Evolutionary conservation across 2,888 invertebrate genomes (phyloP).

Genomic region (Himalopsyche kuldschensis): DNA sequence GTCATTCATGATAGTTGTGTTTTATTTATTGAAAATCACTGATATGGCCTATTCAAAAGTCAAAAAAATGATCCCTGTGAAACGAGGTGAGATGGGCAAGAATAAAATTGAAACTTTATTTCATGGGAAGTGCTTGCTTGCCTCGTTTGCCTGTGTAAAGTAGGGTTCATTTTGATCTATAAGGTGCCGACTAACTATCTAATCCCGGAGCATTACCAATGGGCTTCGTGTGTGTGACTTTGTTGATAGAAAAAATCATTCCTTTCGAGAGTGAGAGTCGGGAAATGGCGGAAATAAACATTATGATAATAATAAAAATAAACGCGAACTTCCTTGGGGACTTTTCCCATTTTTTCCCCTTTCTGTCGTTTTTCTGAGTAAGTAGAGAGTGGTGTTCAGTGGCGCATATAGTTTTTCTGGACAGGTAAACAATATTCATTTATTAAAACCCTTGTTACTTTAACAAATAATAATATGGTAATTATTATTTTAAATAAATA

Average conservation of each 20-base stretch:
- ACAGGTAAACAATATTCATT: background rate
- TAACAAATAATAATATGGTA: too few species aligned
- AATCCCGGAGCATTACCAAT: background rate
- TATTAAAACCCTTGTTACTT: too few species aligned
- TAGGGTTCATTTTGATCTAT: background rate
- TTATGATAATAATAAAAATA: constrained; percentile 30
- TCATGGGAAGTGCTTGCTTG: too few species aligned
- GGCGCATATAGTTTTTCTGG: background rate
- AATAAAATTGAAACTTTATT: too few species aligned
- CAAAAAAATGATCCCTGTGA: too few species aligned
- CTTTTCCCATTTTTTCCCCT: background rate
- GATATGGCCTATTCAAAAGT: too few species aligned
- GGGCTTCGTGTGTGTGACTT: background rate
- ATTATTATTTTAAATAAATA: too few species aligned
- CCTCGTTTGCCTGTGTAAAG: too few species aligned
- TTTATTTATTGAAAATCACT: too few species aligned
- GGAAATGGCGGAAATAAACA: constrained; percentile 23
- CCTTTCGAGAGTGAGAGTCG: constrained; percentile 14
- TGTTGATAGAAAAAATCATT: background rate
- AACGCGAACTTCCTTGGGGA: constrained; percentile 7
- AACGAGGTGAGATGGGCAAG: too few species aligned
- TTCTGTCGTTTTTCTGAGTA: background rate
- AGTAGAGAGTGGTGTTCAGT: background rate
- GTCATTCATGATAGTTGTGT: too few species aligned
- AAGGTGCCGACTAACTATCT: background rate